Percentiles rank a stretch among this genome's conserved stretches.
phyloP scores from a whole-genome alignment of 2,113 vertebrate species.

The Suricata suricatta region DNA sequence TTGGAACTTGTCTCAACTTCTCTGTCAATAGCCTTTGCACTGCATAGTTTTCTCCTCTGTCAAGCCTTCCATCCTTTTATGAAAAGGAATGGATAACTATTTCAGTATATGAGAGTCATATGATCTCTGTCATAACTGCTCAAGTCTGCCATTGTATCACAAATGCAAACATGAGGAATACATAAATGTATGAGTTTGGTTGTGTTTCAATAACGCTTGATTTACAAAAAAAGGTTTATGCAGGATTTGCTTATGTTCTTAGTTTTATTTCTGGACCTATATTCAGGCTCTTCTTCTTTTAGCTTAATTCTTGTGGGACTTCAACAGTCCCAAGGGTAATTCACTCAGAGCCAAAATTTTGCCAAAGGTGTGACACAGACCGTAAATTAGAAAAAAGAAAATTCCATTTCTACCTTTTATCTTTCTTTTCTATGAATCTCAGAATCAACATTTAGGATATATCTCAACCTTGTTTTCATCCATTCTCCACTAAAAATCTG shows the following conservation, averaged over 20 bases:
- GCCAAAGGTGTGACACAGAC: not conserved
- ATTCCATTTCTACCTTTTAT: not conserved
- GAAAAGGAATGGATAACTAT: not conserved
- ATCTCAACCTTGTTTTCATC: not conserved
- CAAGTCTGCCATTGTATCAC: not conserved
- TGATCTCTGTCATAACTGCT: not conserved
- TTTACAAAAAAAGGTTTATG: not conserved
- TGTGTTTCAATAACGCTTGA: not conserved
- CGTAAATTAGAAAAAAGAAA: not conserved
- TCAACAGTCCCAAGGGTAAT: not conserved
- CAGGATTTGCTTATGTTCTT: not conserved
- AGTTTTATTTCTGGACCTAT: not conserved
- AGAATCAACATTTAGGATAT: not conserved
- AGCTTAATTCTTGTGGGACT: not conserved
- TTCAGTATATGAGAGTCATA: not conserved
- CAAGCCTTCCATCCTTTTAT: not conserved
- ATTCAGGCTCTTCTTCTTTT: not conserved
- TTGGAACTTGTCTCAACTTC: not conserved
- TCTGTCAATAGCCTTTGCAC: not conserved
- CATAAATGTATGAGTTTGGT: not conserved
- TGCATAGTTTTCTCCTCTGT: not conserved
- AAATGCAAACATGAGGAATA: not conserved
- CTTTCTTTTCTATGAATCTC: not conserved
- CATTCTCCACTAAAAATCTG: not conserved
- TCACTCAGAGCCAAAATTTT: not conserved